Evolutionary conservation across 2,113 vertebrate species (phyloP).

Genomic region (Paraplagusia blochii): DNA sequence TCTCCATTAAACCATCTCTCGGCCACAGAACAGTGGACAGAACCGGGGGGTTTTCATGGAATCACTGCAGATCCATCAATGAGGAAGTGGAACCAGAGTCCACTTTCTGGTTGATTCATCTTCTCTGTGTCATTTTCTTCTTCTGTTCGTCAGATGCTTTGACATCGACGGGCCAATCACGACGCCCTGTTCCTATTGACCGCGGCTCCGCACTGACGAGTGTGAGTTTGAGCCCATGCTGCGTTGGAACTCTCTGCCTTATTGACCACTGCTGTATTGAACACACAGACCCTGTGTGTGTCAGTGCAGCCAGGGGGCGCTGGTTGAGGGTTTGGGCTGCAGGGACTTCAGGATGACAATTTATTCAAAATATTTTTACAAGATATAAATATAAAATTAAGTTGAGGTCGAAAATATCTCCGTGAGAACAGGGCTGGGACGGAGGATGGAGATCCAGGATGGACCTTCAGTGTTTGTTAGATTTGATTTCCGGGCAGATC

Average conservation of each 20-base stretch:
- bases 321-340: no score
- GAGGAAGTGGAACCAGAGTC: neutral
- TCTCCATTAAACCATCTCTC: constrained; percentile 26
- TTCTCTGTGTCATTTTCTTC: neutral
- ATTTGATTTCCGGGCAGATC: no score
- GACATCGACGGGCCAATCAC: constrained; percentile 43
- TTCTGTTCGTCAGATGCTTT: constrained; percentile 14
- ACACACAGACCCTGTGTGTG: neutral
- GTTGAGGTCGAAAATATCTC: no score
- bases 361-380: no score
- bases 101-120: constrained; percentile 18
- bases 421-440: no score
- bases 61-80: constrained; percentile 30
- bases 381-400: no score
- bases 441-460: no score
- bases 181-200: constrained; percentile 40
- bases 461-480: no score
- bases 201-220: neutral
- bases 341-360: no score
- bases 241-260: neutral
- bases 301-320: neutral
- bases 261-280: neutral
- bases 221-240: no score
- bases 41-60: neutral
- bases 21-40: neutral